Base-by-base conservation (phyloP, 2,797 vertebrate genomes). In the Nannoperca australis region DNA sequence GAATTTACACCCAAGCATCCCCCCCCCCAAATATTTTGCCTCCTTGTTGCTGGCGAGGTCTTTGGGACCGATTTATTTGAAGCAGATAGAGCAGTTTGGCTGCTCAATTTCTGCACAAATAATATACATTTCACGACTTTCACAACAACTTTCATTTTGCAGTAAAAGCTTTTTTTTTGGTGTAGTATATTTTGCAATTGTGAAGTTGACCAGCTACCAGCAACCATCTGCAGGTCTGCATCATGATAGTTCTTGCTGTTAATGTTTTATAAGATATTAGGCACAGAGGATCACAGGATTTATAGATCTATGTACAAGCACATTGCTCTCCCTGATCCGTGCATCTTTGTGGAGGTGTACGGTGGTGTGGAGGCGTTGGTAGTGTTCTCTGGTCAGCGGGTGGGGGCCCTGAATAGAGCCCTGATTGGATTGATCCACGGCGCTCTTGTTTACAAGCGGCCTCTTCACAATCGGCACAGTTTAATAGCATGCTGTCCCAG, bases 351-450 rank as follows among this genome's bases (percentile, higher is more conserved):
- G 32, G 53, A 82, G 67, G 61, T 81, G 65, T 45, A 75, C n/a
- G 65, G 67, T 38, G 44, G 66, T 59, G 81, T 47, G 66, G 42
- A 70, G 51, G 38, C 75, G 68, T 50, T 62, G 32, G 55, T 77
- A 22, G 67, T 74, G 81, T 86, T 81, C 59, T 78, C 61, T 78
- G 64, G 71, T 79, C 36, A 44, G 75, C 60, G 81, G 86, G 79
- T 84, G 82, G 83, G 82, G 77, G 67, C 60, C 70, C 81, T 90
- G 73, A 89, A 88, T 86, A 86, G 85, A 88, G 61, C 68, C 78
- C 88, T 94, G 94, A 95, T 94, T 95, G 90, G 91, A 95, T 95
- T 94, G 94, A 95, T 95, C 93, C 92, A 88, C 70, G n/a, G 82
- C 45, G 76, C 86, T 91, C 87, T 86, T 92, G 89, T 95, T 95